Conservation (phyloP, 2,113 vertebrate genomes). For the Colius striatus region DNA sequence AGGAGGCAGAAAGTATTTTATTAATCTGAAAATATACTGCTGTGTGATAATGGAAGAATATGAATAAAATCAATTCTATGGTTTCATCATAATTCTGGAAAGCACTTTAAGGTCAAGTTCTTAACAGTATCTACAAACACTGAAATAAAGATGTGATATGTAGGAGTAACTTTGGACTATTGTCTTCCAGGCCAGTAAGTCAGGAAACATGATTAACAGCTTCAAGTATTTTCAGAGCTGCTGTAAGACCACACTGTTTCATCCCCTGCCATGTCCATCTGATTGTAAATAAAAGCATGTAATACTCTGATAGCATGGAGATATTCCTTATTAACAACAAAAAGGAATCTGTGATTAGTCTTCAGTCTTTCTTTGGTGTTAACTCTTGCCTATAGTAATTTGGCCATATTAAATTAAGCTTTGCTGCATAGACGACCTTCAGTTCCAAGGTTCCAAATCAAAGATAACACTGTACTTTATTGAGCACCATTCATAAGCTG, state of each 20-base stretch:
- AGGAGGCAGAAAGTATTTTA: neutral
- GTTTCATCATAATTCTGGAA: neutral
- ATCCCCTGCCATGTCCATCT: neutral
- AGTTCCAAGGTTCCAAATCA: neutral
- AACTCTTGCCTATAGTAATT: neutral
- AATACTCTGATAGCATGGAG: neutral
- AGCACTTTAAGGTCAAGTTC: neutral
- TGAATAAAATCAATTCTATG: neutral
- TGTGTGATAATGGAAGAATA: neutral
- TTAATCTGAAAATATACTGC: neutral
- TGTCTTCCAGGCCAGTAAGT: neutral
- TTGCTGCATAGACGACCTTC: neutral
- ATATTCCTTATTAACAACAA: neutral
- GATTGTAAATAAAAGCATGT: neutral
- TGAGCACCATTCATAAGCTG: neutral
- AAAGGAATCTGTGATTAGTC: neutral
- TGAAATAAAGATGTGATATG: neutral
- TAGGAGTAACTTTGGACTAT: neutral
- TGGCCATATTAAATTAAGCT: neutral
- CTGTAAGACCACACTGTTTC: neutral
- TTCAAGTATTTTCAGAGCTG: neutral
- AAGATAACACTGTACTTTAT: neutral
- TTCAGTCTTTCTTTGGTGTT: neutral
- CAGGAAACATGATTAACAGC: neutral
- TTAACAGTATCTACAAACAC: neutral